phyloP scores from a whole-genome alignment of 1,140 invertebrate species.

The Monomorium pharaonis region DNA sequence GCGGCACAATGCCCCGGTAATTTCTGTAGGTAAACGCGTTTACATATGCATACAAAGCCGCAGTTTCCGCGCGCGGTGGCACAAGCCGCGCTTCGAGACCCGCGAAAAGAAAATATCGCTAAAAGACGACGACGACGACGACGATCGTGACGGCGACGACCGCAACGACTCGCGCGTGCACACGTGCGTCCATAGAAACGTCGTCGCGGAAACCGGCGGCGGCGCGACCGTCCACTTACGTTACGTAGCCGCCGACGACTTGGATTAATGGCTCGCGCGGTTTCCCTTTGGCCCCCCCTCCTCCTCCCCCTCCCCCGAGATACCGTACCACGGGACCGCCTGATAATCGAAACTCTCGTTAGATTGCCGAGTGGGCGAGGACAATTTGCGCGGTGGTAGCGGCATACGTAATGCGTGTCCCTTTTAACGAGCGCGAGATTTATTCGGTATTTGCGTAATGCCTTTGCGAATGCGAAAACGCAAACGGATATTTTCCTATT shows the following conservation, averaged over 20 bases:
- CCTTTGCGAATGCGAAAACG: not conserved
- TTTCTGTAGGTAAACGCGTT: slow-evolving; percentile 78
- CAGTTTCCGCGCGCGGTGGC: slow-evolving; percentile 60
- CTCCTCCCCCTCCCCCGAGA: too few relatives aligned
- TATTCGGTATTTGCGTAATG: slow-evolving; percentile 40
- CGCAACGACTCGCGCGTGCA: slow-evolving; percentile 1
- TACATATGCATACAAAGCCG: slow-evolving; percentile 80
- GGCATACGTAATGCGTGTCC: not conserved
- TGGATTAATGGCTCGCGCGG: slow-evolving; percentile 68
- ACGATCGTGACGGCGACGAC: not conserved
- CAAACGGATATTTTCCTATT: not conserved
- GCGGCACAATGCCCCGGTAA: slow-evolving; percentile 74
- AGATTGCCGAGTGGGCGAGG: slow-evolving; percentile 45
- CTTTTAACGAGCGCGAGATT: slow-evolving; percentile 47
- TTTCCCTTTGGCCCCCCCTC: slow-evolving; percentile 42
- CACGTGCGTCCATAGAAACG: slow-evolving; percentile 76
- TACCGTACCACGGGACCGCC: slow-evolving; percentile 54
- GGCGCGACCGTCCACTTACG: slow-evolving; percentile 56
- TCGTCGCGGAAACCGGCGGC: slow-evolving; percentile 58
- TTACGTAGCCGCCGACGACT: slow-evolving; percentile 59
- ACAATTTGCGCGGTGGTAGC: slow-evolving; percentile 67
- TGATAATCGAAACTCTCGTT: slow-evolving; percentile 63
- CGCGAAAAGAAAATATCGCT: slow-evolving; percentile 74
- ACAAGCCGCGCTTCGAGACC: slow-evolving; percentile 70
- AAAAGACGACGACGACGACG: slow-evolving; percentile 37